phyloP scores from a whole-genome alignment of 2,888 invertebrate species.

The Gymnosoma rotundatum region DNA sequence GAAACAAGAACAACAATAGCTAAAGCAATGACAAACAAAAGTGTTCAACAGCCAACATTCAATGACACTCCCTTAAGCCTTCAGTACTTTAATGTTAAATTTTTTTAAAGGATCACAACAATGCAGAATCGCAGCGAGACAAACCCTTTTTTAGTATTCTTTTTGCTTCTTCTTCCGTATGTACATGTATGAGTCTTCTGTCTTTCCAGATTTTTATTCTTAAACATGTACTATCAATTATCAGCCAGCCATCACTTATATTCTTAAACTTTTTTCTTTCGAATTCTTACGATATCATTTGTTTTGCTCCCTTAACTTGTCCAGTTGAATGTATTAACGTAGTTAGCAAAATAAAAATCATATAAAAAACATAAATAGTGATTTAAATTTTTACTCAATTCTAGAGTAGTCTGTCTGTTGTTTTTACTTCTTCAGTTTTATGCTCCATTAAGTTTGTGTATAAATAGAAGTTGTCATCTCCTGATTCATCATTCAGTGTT shows the following conservation, averaged over 20 bases:
- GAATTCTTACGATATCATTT: constrained; percentile 24
- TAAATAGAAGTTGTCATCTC: constrained; percentile 75
- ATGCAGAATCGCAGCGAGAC: constrained; percentile 57
- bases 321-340: constrained; percentile 22
- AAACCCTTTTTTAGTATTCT: constrained; percentile 52
- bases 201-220: constrained; percentile 22
- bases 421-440: constrained; percentile 11
- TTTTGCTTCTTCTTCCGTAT: constrained; percentile 12
- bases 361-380: constrained; percentile 8
- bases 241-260: constrained; percentile 42
- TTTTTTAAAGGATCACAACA: constrained; percentile 66
- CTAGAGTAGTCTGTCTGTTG: constrained; percentile 17
- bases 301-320: constrained; percentile 24
- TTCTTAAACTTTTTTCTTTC: constrained; percentile 44
- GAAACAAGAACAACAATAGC: constrained; percentile 15
- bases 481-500: constrained; percentile 80
- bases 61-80: constrained; percentile 64
- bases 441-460: constrained; percentile 72
- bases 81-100: constrained; percentile 50
- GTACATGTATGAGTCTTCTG: constrained; percentile 1
- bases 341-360: constrained; percentile 25
- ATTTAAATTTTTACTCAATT: constrained; percentile 62
- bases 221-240: constrained; percentile 70
- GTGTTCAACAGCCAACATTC: constrained; percentile 58
- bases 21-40: constrained; percentile 40